Base-by-base conservation (phyloP, 2,113 vertebrate species). In the Pholis gunnellus region DNA sequence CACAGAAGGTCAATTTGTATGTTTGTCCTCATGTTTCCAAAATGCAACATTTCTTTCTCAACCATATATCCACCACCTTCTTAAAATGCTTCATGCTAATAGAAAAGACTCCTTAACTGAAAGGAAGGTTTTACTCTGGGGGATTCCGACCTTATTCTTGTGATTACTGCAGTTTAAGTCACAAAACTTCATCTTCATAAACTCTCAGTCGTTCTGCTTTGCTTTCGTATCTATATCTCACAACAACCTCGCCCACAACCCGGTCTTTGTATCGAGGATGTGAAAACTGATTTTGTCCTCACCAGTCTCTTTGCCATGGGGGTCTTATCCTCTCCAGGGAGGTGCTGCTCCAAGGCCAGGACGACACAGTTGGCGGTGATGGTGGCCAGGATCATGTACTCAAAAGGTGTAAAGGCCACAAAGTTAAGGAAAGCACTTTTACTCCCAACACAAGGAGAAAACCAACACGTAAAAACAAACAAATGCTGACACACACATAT, bases 361-460 rank as follows among this genome's bases (percentile, higher is more conserved):
- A 99, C 98, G 0, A 99, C 97, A 92, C 98, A 99, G 95, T 99
- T 99, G 89, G 98, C 98, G 38, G 99, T 99, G 93, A 99, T 99
- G 89, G 97, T 99, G 52, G 98, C 97, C 94, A 99, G 94, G 92
- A 99, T 99, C 98, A 99, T 99, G 94, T 99, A 99, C 93, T 99
- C 98, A 13, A 99, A 99, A 0, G 98, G 98, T 95, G 98, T 99
- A 92, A 89, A 84, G 85, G 59, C 85, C 42, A 0, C 25, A 34
- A 60, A 75, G 96, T 98, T 95, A 99, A 98, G 97, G 96, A 95
- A 83, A 56, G 67, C 9, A 31, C 5, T 79, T 79, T 70, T 6
- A 50, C 15, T 36, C 15, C 15, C 9, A 72, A 50, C 25, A 66
- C 2, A 66, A 54, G 22, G 46, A 69, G 34, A 56, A 50, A 50